phyloP scores from a whole-genome alignment of 2,113 vertebrate species.

The Riparia riparia region DNA sequence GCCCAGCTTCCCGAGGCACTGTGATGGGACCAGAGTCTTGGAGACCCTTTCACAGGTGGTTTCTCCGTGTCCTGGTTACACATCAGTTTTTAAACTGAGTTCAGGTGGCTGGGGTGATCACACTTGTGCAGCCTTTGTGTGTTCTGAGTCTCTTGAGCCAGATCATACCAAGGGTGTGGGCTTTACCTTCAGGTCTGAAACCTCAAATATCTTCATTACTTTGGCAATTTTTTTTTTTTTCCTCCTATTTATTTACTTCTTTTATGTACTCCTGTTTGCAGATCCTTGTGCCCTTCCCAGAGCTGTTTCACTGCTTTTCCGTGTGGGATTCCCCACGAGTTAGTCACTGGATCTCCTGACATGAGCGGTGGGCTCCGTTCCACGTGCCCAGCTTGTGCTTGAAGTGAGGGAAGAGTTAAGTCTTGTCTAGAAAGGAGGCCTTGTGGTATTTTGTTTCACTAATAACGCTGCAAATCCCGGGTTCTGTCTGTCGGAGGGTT shows the following conservation, averaged over 20 bases:
- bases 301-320: background rate
- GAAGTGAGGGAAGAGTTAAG: background rate
- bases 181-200: background rate
- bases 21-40: background rate
- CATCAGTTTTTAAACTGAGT: background rate
- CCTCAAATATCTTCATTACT: background rate
- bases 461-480: slow-evolving; percentile 9
- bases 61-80: background rate
- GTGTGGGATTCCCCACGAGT: rapidly evolving
- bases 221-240: background rate
- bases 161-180: background rate
- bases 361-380: background rate
- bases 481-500: background rate
- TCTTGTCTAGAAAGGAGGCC: background rate
- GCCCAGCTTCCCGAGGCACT: background rate
- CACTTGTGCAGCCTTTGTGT: background rate
- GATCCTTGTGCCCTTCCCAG: background rate
- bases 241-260: background rate
- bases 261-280: background rate
- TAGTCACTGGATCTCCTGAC: background rate
- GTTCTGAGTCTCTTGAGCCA: background rate
- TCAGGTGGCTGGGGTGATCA: background rate
- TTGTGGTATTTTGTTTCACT: slow-evolving; percentile 27
- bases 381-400: rapidly evolving
- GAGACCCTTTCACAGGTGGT: rapidly evolving